Conservation (phyloP, 2,113 vertebrate genomes). For the Gavialis gangeticus region DNA sequence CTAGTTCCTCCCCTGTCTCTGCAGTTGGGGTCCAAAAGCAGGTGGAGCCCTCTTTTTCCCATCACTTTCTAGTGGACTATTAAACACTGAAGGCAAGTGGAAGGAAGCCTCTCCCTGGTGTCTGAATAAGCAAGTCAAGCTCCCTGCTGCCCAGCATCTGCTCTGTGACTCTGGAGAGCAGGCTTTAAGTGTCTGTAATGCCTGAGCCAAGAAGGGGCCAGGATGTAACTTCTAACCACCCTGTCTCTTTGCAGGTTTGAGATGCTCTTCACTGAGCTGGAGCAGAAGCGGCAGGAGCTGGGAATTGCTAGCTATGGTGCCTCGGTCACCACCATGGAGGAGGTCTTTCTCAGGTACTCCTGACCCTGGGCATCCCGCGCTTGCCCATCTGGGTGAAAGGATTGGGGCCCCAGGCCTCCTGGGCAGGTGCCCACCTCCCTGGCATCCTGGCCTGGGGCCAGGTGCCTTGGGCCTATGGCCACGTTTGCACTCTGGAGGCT, state of each 20-base stretch:
- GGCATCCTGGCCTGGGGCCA: too few species aligned
- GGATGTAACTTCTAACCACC: fast-evolving
- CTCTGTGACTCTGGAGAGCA: neutral
- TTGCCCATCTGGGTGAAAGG: neutral
- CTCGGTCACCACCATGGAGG: slow-evolving; percentile 98
- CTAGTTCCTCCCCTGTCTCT: too few species aligned
- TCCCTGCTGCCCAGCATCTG: neutral
- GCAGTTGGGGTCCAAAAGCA: too few species aligned
- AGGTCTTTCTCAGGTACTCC: slow-evolving; percentile 93
- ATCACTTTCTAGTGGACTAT: neutral
- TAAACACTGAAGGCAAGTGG: neutral
- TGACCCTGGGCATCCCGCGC: neutral
- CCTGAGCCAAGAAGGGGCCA: neutral
- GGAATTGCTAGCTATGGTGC: slow-evolving; percentile 97
- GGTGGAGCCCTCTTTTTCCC: neutral
- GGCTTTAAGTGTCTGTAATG: neutral
- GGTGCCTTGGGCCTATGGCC: too few species aligned
- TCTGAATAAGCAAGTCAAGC: neutral
- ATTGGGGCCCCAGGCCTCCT: neutral
- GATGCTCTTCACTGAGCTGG: slow-evolving; percentile 92
- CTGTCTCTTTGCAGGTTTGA: slow-evolving; percentile 85
- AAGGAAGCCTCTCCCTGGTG: neutral
- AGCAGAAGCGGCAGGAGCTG: slow-evolving; percentile 91
- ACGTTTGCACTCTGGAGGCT: too few species aligned
- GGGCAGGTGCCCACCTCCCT: neutral